These are phyloP conservation scores for Camponotus fellah DNA, from an alignment of 2,888 invertebrate species.

Conservation along the genomic window DNA sequence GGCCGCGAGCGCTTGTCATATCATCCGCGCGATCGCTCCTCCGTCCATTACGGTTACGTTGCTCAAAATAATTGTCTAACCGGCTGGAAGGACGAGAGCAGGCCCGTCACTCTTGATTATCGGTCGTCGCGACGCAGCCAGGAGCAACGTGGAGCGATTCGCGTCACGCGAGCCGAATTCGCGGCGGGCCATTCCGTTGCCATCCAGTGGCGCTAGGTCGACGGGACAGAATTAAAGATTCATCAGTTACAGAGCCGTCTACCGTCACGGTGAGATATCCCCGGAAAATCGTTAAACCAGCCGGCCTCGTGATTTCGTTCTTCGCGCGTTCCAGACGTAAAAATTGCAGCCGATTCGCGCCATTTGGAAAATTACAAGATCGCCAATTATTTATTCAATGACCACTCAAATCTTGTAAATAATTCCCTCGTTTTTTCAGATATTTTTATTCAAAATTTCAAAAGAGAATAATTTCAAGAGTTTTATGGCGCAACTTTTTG, in stretches of 20 bases:
- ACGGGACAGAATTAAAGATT: slow-evolving; percentile 71
- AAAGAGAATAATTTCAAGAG: too few relatives aligned
- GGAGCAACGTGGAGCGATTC: slow-evolving; percentile 11
- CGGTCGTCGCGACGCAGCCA: slow-evolving; percentile 42
- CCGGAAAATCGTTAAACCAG: slow-evolving; percentile 69
- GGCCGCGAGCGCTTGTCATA: slow-evolving; percentile 50
- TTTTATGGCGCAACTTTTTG: too few relatives aligned
- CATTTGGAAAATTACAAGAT: background rate
- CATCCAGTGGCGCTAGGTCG: slow-evolving; percentile 56
- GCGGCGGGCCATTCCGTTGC: slow-evolving; percentile 13
- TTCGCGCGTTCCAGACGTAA: slow-evolving; percentile 27
- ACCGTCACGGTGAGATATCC: slow-evolving; percentile 58
- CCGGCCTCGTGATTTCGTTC: slow-evolving; percentile 21
- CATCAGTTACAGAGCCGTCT: slow-evolving; percentile 58
- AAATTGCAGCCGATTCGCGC: background rate
- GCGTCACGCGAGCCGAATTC: slow-evolving; percentile 48
- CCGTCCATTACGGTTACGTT: slow-evolving; percentile 48
- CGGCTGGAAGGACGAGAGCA: slow-evolving; percentile 40
- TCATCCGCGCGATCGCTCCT: slow-evolving; percentile 28
- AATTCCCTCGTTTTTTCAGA: too few relatives aligned
- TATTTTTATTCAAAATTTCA: too few relatives aligned
- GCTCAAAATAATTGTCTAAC: slow-evolving; percentile 53
- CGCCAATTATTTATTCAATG: slow-evolving; percentile 5
- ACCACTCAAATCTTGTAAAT: too few relatives aligned
- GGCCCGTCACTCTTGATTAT: slow-evolving; percentile 67